Evolutionary conservation across 2,797 vertebrate genomes (phyloP), one percentile per base, ranked within the genome.

Genomic region (Sardinella longiceps): DNA sequence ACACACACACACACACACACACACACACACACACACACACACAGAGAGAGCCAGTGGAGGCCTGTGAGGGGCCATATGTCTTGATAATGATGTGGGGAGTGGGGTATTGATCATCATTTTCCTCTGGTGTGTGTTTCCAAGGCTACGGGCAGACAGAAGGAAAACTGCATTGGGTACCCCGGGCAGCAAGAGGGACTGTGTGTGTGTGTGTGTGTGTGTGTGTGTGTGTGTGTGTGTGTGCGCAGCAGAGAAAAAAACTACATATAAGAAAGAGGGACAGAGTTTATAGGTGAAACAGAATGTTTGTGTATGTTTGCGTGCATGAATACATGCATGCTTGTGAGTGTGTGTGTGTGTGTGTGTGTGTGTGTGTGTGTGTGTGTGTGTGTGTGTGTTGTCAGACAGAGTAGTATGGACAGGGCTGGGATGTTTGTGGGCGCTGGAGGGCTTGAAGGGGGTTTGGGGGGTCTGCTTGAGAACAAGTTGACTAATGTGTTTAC

Each of bases 401-500:
- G 11, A 2, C 6, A 2, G 58, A 63, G 58, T 12, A 15, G 12
- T 28, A 14, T 30, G 60, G 60, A 66, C 7, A 66, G 60, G 28
- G 3, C 9, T 10, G 28, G 25, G 60, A 77, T 84, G 33, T 83
- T 83, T 81, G 86, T 86, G 84, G 83, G 53, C 20, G 6, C 53
- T 30, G 63, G 81, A 20, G 50, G 82, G 80, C 84, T 85, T 85
- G 74, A 28, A 0, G 87, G 60, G 48, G 81, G 58, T 85, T 66
- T 25, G 0, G 87, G 66, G 48, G 81, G 53, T 37, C 30, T 70
- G 87, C 87, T 86, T 90, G 90, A 90, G 85, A 90, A 92, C 88
- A 93, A 92, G 86, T 86, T 91, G 90, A 94, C 88, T 90, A 91
- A 94, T 94, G 89, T 91, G 89, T 93, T 94, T 92, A 84, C 89